A percentile compares a stretch with the other conserved stretches of the same genome.
These are phyloP conservation scores for Platycercus adscitus DNA, from an alignment of 2,113 vertebrate species.

Conservation along the genomic window DNA sequence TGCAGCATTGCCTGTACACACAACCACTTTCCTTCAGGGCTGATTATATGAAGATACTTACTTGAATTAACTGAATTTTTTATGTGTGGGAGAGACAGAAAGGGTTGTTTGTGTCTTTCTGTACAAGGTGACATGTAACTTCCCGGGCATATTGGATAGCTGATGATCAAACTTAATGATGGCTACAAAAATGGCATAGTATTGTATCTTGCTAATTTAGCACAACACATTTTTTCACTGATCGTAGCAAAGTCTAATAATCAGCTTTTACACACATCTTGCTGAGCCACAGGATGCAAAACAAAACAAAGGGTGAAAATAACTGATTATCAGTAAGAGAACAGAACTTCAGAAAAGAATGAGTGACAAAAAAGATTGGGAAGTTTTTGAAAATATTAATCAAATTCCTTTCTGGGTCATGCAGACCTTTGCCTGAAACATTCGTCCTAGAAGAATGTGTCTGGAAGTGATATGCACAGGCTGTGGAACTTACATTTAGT, in stretches of 20 bases:
- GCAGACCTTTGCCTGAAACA: neutral
- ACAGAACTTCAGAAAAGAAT: neutral
- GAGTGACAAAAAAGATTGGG: neutral
- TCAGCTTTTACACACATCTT: neutral
- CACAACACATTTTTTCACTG: neutral
- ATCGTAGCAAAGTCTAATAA: neutral
- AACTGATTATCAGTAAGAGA: neutral
- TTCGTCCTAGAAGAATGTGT: neutral
- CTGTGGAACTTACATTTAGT: neutral
- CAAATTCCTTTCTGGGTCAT: neutral
- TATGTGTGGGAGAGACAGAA: neutral
- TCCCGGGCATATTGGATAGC: neutral
- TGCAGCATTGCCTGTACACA: neutral
- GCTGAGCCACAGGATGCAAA: neutral
- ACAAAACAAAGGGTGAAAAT: neutral
- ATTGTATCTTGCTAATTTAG: neutral
- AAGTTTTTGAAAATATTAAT: neutral
- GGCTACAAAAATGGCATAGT: neutral
- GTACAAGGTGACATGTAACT: neutral
- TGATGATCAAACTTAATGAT: neutral
- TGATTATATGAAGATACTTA: neutral
- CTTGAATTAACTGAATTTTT: neutral
- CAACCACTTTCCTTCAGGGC: neutral
- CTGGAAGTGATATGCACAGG: neutral
- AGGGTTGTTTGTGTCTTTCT: neutral